Evolutionary conservation across 2,797 vertebrate genomes (phyloP).

Genomic region (Huso huso): DNA sequence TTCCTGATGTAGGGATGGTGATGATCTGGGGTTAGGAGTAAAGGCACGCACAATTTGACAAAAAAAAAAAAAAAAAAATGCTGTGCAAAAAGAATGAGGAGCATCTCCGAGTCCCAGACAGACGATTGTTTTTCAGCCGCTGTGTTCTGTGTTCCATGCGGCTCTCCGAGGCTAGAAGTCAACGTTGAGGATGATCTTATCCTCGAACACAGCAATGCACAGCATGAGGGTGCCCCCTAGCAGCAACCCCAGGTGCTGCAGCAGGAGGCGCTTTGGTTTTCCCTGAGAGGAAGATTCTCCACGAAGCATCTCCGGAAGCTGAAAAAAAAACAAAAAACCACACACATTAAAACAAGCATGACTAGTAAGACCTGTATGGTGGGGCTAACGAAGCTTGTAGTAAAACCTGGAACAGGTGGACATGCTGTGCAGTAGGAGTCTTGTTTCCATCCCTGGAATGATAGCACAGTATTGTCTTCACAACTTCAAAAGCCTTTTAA

Average conservation of each 20-base stretch:
- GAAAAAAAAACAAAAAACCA: conserved; percentile 18
- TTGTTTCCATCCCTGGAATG: too few relatives aligned
- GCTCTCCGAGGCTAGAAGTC: conserved; percentile 20
- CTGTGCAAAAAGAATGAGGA: not conserved
- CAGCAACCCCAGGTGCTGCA: conserved; percentile 59
- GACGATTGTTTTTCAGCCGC: too few relatives aligned
- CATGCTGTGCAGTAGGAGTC: too few relatives aligned
- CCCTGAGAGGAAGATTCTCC: conserved; percentile 20
- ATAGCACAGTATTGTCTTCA: too few relatives aligned
- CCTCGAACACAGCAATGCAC: conserved; percentile 66
- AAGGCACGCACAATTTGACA: not conserved
- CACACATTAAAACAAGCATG: not conserved
- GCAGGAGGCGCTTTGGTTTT: conserved; percentile 36
- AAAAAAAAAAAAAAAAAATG: too few relatives aligned
- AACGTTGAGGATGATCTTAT: conserved; percentile 39
- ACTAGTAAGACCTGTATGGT: too few relatives aligned
- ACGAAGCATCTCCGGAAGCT: conserved; percentile 60
- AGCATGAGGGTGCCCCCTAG: conserved; percentile 60
- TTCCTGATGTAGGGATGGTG: too few relatives aligned
- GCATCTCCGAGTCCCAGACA: not conserved
- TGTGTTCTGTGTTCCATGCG: not conserved
- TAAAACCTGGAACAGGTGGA: too few relatives aligned
- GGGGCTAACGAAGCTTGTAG: too few relatives aligned
- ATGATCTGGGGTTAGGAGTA: too few relatives aligned
- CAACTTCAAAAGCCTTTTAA: too few relatives aligned